Evolutionary conservation across 1,140 invertebrate genomes (phyloP).

Genomic region (Cryptotermes secundus): DNA sequence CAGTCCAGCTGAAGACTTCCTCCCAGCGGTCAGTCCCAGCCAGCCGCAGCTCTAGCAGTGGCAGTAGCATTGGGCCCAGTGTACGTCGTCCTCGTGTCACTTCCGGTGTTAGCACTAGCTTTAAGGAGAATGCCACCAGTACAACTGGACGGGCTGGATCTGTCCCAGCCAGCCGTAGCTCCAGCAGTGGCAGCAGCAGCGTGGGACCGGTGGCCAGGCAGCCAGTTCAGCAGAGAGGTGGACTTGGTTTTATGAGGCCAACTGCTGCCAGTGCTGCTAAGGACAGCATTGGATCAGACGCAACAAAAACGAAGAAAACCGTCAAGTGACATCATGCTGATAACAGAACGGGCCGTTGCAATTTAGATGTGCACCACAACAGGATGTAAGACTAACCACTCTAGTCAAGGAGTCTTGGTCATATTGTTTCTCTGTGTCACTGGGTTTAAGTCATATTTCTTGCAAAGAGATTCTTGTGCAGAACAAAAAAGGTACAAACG

Average conservation of each 20-base stretch:
- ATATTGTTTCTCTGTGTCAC: no score
- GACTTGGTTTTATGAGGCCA: conserved; percentile 62
- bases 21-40: conserved; percentile 38
- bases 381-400: no score
- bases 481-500: no score
- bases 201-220: conserved; percentile 51
- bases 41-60: conserved; percentile 48
- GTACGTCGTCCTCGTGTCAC: conserved; percentile 37
- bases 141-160: conserved; percentile 43
- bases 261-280: conserved; percentile 62
- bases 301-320: not conserved
- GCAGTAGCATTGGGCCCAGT: conserved; percentile 43
- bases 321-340: not conserved
- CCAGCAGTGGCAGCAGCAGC: conserved; percentile 70
- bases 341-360: no score
- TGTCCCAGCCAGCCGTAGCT: conserved; percentile 67
- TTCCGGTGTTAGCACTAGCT: conserved; percentile 43
- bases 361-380: no score
- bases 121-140: conserved; percentile 46
- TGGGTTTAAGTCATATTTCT: no score
- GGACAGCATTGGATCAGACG: conserved; percentile 42
- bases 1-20: conserved; percentile 38
- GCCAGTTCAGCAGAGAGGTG: conserved; percentile 39
- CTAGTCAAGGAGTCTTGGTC: no score
- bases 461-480: no score